Evolutionary conservation across 2,888 invertebrate species (phyloP), one percentile per base, ranked within the genome.

Genomic region (Parascotia fuliginaria): DNA sequence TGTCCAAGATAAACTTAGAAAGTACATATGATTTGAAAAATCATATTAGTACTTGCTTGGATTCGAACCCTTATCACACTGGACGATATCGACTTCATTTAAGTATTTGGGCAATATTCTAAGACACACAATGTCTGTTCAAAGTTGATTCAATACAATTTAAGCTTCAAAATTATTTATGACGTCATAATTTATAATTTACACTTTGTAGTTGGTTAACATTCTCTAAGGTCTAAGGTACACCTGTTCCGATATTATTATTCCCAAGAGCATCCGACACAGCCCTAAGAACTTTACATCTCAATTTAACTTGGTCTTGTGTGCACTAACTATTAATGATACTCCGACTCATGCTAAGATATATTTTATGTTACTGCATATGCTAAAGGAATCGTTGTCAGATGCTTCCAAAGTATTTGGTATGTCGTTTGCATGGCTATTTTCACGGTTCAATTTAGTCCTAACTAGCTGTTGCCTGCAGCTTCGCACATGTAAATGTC

Each of bases 251-350:
- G 29, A 42, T 39, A 45, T 45, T 29, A 29, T 29, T 22, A 32
- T 42, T 34, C 49, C 50, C 29, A 34, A 49, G 53, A 46, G 58
- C 43, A 67, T 53, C 29, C 9, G 24, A 32, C 38, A 31, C 39
- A 56, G 49, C 69, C 49, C 48, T 68, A 51, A 15, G 28, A 54
- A 62, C 55, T 70, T 73, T 64, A 69, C 69, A 67, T 73, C 69
- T 70, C 78, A 80, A 82, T 82, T 73, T 80, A 82, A 82, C 75
- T 82, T 82, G 48, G 71, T 55, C 70, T 66, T 70, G 52, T 56
- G 70, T 42, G 65, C 52, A 55, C 54, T 65, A 67, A 68, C 55
- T 64, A 60, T 52, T 60, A 56, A 65, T 46, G 51, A 64, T 52
- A 55, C 54, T 46, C 40, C 31, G 46, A 51, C 27, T 34, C 57